Percentiles rank a stretch among this genome's conserved stretches.
phyloP scores from a whole-genome alignment of 1,140 invertebrate species.

The Adelges cooleyi region DNA sequence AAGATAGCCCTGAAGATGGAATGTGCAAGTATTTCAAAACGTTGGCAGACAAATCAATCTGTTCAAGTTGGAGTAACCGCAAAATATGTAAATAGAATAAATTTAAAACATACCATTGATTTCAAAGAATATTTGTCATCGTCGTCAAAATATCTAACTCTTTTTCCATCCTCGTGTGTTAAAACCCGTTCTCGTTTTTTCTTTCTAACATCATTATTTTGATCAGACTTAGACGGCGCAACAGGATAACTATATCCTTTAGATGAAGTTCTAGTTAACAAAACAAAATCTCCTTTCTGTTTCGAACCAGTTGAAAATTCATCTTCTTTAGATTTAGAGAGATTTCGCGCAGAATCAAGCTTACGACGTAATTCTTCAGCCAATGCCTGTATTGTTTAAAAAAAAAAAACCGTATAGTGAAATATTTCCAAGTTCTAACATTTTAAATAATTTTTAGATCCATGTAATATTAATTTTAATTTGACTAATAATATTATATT shows the following conservation, averaged over 20 bases:
- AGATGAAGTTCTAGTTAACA: conserved; percentile 58
- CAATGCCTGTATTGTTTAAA: conserved; percentile 43
- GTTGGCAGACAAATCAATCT: too few species aligned
- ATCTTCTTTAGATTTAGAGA: conserved; percentile 35
- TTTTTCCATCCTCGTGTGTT: conserved; percentile 61
- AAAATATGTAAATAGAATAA: conserved; percentile 12
- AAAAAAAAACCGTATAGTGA: background rate
- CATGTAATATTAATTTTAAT: too few species aligned
- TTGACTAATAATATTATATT: too few species aligned
- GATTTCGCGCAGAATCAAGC: conserved; percentile 54
- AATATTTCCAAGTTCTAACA: background rate
- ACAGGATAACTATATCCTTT: conserved; percentile 44
- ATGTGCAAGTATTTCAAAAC: too few species aligned
- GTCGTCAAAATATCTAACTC: conserved; percentile 76
- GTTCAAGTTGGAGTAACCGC: too few species aligned
- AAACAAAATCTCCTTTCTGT: conserved; percentile 44
- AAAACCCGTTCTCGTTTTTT: conserved; percentile 49
- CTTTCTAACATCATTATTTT: conserved; percentile 39
- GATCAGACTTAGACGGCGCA: conserved; percentile 32
- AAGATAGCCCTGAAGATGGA: too few species aligned
- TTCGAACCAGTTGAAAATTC: conserved; percentile 30
- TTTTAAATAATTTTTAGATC: too few species aligned
- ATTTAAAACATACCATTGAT: conserved; percentile 57
- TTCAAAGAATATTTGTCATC: conserved; percentile 79
- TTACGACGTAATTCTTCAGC: conserved; percentile 59